phyloP scores from a whole-genome alignment of 1,140 invertebrate genomes.

The Drosophila ambigua region DNA sequence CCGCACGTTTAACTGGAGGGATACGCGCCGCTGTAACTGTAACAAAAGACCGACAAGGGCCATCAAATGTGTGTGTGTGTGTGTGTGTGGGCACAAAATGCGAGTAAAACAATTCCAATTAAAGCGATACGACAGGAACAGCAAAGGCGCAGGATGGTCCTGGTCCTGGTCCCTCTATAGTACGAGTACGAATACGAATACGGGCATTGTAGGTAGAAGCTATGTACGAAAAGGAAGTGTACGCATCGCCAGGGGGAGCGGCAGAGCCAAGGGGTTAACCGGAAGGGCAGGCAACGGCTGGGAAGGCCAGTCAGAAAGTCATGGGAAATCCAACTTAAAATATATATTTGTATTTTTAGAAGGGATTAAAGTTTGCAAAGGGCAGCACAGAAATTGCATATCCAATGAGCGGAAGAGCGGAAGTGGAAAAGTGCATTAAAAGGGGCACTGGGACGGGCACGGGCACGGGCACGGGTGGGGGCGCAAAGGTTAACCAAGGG shows the following conservation, averaged over 20 bases:
- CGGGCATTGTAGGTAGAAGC: conserved; percentile 1
- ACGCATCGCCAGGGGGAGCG: conserved; percentile 30
- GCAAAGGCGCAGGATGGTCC: background rate
- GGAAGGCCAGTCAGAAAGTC: conserved; percentile 49
- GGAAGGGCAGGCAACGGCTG: conserved; percentile 17
- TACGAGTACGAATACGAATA: too few species aligned
- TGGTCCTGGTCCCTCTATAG: too few species aligned
- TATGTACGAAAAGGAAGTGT: conserved; percentile 37
- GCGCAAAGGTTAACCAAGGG: too few species aligned
- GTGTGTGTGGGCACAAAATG: conserved; percentile 46
- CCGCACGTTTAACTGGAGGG: conserved; percentile 7
- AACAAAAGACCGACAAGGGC: conserved; percentile 44
- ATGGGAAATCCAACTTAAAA: conserved; percentile 38
- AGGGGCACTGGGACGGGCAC: background rate
- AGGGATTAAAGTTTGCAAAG: conserved; percentile 59
- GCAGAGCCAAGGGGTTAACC: background rate
- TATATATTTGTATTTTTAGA: conserved; percentile 31
- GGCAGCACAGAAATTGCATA: conserved; percentile 25
- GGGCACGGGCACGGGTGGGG: too few species aligned
- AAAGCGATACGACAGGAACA: conserved; percentile 55
- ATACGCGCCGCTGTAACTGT: conserved; percentile 11
- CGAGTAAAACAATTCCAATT: conserved; percentile 73
- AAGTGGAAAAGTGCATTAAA: conserved; percentile 48
- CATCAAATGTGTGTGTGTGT: conserved; percentile 30
- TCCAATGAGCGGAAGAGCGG: conserved; percentile 23